These are phyloP conservation scores for Hippocampus zosterae DNA, from an alignment of 2,113 vertebrate species.

Conservation along the genomic window DNA sequence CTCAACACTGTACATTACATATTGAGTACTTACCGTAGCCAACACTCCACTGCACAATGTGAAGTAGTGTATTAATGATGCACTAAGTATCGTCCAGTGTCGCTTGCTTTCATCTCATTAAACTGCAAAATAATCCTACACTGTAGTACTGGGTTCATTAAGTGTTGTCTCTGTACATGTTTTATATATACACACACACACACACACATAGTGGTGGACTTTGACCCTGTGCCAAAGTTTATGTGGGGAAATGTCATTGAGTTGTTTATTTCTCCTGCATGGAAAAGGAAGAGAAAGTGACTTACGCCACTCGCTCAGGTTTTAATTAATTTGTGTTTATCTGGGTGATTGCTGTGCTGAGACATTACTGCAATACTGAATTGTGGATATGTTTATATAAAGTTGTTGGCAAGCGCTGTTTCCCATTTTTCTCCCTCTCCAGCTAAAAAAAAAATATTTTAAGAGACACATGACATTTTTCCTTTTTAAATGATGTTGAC, in stretches of 20 bases:
- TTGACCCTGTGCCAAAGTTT: neutral
- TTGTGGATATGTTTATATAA: constrained; percentile 26
- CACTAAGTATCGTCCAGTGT: neutral
- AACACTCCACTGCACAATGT: neutral
- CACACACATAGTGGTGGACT: neutral
- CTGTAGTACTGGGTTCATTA: neutral
- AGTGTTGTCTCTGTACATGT: neutral
- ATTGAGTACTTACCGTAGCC: too few species aligned
- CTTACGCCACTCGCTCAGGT: constrained; percentile 23
- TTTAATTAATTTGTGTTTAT: constrained; percentile 53
- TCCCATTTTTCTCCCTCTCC: constrained; percentile 16
- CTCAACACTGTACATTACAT: too few species aligned
- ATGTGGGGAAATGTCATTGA: constrained; percentile 14
- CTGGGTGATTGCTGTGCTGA: constrained; percentile 34
- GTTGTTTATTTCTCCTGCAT: constrained; percentile 32
- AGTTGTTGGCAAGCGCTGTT: constrained; percentile 32
- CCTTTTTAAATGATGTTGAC: constrained; percentile 30
- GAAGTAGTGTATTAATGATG: neutral
- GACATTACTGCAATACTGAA: constrained; percentile 26
- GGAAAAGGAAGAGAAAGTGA: constrained; percentile 3
- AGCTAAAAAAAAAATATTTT: constrained; percentile 25
- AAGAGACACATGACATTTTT: constrained; percentile 65
- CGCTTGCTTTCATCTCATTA: neutral
- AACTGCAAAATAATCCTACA: neutral
- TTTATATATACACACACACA: neutral